A percentile compares a stretch with the other conserved stretches of the same genome.
These are phyloP conservation scores for Heliothis peltigera DNA, from an alignment of 2,888 invertebrate genomes.

Conservation along the genomic window DNA sequence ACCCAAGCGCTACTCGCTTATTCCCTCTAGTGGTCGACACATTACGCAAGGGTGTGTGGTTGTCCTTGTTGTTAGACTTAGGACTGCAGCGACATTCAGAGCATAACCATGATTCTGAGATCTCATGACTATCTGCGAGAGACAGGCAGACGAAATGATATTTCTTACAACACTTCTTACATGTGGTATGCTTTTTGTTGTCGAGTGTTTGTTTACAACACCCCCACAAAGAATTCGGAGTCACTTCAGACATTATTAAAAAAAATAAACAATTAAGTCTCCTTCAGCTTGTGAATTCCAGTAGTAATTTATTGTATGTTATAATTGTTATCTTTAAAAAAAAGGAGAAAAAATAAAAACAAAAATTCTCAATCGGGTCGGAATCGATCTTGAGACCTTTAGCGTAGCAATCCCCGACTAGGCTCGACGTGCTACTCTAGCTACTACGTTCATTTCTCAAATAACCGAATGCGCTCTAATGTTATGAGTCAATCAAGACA, in stretches of 20 bases:
- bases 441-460: background rate
- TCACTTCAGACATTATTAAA: background rate
- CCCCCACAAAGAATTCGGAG: constrained; percentile 1
- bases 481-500: background rate
- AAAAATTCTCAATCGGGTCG: background rate
- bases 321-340: background rate
- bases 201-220: constrained; percentile 1
- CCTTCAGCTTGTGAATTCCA: background rate
- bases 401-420: background rate
- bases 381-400: background rate
- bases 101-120: background rate
- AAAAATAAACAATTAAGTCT: background rate
- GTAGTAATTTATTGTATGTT: background rate
- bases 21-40: constrained; percentile 12
- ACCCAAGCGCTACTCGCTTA: constrained; percentile 6
- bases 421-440: background rate
- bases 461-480: background rate
- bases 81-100: constrained; percentile 1
- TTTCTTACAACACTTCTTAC: constrained; percentile 1
- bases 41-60: background rate
- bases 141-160: constrained; percentile 4
- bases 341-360: background rate
- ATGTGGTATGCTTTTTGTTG: background rate
- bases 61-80: background rate
- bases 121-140: constrained; percentile 2